Conservation (phyloP, 2,797 vertebrate genomes). For the Erpetoichthys calabaricus region DNA sequence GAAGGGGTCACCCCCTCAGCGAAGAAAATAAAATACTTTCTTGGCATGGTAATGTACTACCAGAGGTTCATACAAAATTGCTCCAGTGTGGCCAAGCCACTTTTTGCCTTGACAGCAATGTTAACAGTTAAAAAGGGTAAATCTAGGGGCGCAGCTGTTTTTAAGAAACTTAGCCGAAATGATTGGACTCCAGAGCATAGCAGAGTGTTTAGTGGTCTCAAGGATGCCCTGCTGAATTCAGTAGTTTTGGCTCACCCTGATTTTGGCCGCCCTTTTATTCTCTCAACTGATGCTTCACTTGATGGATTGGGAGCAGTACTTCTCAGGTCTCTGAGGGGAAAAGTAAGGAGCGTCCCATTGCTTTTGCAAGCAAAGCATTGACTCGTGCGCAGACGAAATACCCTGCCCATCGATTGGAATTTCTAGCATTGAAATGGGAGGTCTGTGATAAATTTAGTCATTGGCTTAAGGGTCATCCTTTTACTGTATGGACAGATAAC, state of each 20-base stretch:
- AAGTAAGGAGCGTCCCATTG: neutral
- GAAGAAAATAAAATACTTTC: conserved; percentile 10
- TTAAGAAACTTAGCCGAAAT: neutral
- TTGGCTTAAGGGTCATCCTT: no score
- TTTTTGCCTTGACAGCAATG: conserved; percentile 14
- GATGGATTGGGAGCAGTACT: conserved; percentile 10
- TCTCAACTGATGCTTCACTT: conserved; percentile 13
- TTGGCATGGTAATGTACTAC: conserved; percentile 12
- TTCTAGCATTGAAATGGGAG: no score
- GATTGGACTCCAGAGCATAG: conserved; percentile 12
- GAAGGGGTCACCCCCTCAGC: neutral
- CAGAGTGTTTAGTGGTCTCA: conserved; percentile 8
- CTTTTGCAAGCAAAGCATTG: conserved; percentile 14
- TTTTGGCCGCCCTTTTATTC: conserved; percentile 10
- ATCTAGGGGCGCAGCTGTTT: accelerated
- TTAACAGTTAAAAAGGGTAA: no score
- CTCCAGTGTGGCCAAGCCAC: conserved; percentile 10
- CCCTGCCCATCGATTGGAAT: conserved; percentile 3
- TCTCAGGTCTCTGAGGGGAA: conserved; percentile 6
- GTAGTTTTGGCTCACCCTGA: conserved; percentile 10
- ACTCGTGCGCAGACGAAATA: conserved; percentile 7
- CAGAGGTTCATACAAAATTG: conserved; percentile 14
- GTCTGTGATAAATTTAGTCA: no score
- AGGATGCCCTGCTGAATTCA: conserved; percentile 4
- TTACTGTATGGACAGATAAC: no score